phyloP scores from a whole-genome alignment of 2,797 vertebrate species.

The Aphelocoma californica region DNA sequence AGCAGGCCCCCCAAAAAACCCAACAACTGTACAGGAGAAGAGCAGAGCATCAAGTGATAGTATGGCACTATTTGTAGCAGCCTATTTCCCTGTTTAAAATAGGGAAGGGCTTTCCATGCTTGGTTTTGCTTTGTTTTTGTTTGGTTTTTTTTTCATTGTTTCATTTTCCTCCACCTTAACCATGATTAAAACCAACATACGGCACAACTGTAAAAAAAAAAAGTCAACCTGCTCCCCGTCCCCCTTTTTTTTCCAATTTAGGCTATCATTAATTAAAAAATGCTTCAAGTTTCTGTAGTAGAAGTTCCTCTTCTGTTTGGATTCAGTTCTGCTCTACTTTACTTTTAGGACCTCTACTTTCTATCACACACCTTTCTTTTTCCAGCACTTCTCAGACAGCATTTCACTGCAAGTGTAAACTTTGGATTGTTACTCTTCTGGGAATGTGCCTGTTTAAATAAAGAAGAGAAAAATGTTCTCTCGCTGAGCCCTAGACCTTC shows the following conservation, averaged over 20 bases:
- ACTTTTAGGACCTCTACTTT: neutral
- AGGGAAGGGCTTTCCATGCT: neutral
- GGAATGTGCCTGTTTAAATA: conserved; percentile 43
- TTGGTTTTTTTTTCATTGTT: neutral
- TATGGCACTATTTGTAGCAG: neutral
- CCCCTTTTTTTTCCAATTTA: neutral
- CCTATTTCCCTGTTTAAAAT: neutral
- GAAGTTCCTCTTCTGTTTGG: neutral
- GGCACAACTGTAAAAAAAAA: neutral
- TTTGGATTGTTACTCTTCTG: conserved; percentile 15
- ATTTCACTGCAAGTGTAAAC: neutral
- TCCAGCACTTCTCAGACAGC: neutral
- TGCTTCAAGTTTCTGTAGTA: neutral
- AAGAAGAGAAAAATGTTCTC: neutral
- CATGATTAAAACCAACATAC: neutral
- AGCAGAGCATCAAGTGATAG: neutral
- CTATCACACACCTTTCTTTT: conserved; percentile 1
- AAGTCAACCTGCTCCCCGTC: neutral
- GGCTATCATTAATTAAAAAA: neutral
- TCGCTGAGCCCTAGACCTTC: neutral
- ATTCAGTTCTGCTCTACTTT: neutral
- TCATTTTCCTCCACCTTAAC: neutral
- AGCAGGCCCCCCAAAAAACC: accelerated
- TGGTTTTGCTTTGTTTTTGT: neutral
- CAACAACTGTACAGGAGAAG: neutral